Evolutionary conservation across 2,113 vertebrate species (phyloP).

Genomic region (Macaca nemestrina): DNA sequence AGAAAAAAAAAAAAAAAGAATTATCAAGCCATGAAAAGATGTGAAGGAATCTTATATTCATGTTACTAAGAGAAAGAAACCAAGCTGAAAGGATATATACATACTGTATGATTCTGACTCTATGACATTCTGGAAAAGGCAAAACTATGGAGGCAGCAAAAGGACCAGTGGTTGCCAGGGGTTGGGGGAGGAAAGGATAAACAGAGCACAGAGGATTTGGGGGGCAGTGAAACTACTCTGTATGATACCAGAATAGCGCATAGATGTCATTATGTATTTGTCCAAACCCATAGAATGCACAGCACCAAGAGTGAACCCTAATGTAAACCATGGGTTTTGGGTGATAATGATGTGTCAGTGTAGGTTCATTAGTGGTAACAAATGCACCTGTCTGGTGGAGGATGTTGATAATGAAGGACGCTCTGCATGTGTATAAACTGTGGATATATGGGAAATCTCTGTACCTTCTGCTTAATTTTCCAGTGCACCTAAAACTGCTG

Average conservation of each 20-base stretch:
- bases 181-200: not conserved
- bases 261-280: not conserved
- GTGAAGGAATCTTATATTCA: not conserved
- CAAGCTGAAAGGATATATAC: not conserved
- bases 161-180: not conserved
- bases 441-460: not conserved
- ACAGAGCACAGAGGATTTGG: not conserved
- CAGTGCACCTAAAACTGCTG: not conserved
- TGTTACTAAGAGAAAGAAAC: not conserved
- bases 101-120: not conserved
- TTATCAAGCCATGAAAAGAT: not conserved
- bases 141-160: not conserved
- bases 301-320: not conserved
- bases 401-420: not conserved
- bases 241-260: too few species aligned
- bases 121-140: not conserved
- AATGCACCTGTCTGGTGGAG: too few species aligned
- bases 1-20: not conserved
- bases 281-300: not conserved
- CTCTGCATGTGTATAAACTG: not conserved
- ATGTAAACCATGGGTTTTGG: not conserved
- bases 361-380: not conserved
- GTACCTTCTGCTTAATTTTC: not conserved
- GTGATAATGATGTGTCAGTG: not conserved
- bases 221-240: not conserved